A percentile compares a stretch with the other conserved stretches of the same genome.
These are phyloP conservation scores for Mesorhabditis sp. DNA, from an alignment of 2,888 invertebrate species.

Conservation along the genomic window DNA sequence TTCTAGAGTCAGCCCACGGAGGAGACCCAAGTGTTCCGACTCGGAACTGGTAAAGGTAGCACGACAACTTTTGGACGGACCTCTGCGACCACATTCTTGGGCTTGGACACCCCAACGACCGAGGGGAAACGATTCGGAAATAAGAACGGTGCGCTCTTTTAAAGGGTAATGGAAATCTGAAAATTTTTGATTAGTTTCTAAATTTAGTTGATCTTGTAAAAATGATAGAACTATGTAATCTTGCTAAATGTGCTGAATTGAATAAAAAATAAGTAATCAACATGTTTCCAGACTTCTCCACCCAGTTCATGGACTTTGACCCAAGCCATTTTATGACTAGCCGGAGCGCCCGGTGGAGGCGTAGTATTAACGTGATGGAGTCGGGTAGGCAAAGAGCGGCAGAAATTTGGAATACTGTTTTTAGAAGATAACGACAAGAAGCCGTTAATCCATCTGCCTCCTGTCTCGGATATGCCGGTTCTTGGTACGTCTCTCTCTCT, in stretches of 20 bases:
- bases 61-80: not conserved
- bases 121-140: not conserved
- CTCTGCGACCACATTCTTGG: not conserved
- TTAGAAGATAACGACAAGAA: too few relatives aligned
- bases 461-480: too few relatives aligned
- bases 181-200: too few relatives aligned
- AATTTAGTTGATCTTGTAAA: too few relatives aligned
- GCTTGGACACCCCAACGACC: not conserved
- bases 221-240: too few relatives aligned
- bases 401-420: too few relatives aligned
- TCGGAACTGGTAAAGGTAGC: not conserved
- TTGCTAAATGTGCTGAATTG: too few relatives aligned
- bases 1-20: not conserved
- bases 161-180: not conserved
- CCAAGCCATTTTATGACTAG: not conserved
- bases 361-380: too few relatives aligned
- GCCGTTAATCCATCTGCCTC: too few relatives aligned
- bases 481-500: too few relatives aligned
- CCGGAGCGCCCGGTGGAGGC: not conserved
- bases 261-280: too few relatives aligned
- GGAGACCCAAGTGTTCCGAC: not conserved
- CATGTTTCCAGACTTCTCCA: not conserved
- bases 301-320: conserved; percentile 1
- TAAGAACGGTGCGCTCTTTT: not conserved
- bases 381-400: too few relatives aligned